phyloP scores from a whole-genome alignment of 1,140 invertebrate species.

The Ceratosolen solmsi region DNA sequence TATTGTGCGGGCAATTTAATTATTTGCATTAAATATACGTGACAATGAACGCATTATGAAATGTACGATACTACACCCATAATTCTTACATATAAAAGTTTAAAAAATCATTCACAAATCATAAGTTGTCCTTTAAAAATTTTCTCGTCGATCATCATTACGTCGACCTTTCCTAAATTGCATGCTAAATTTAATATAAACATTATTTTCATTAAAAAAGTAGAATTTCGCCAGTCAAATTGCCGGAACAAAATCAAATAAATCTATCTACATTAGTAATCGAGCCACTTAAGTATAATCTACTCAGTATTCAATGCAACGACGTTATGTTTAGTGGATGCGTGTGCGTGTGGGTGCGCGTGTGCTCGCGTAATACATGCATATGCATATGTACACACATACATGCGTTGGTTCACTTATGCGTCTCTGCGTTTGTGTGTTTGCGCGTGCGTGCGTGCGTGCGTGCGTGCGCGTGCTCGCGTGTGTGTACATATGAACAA shows the following conservation, averaged over 20 bases:
- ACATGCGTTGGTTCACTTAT: no score
- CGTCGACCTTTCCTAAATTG: not conserved
- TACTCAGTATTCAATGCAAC: slow-evolving; percentile 39
- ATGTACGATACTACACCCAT: not conserved
- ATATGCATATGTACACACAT: not conserved
- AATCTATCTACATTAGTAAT: slow-evolving; percentile 37
- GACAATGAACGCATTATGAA: not conserved
- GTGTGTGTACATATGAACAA: slow-evolving; percentile 10
- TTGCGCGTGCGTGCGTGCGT: no score
- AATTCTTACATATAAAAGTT: no score
- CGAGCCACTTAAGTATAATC: slow-evolving; percentile 43
- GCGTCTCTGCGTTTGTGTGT: no score
- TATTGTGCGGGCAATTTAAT: slow-evolving; percentile 13
- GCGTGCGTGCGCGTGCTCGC: not conserved
- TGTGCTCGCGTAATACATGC: not conserved
- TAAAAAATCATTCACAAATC: no score
- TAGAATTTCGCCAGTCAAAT: not conserved
- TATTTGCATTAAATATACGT: not conserved
- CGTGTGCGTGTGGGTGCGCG: no score
- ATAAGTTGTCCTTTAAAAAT: no score
- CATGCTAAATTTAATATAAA: not conserved
- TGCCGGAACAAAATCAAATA: slow-evolving; percentile 23
- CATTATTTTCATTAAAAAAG: not conserved
- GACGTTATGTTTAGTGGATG: not conserved
- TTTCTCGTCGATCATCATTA: no score